Evolutionary conservation across 2,797 vertebrate genomes (phyloP).

Genomic region (Rhincodon typus): DNA sequence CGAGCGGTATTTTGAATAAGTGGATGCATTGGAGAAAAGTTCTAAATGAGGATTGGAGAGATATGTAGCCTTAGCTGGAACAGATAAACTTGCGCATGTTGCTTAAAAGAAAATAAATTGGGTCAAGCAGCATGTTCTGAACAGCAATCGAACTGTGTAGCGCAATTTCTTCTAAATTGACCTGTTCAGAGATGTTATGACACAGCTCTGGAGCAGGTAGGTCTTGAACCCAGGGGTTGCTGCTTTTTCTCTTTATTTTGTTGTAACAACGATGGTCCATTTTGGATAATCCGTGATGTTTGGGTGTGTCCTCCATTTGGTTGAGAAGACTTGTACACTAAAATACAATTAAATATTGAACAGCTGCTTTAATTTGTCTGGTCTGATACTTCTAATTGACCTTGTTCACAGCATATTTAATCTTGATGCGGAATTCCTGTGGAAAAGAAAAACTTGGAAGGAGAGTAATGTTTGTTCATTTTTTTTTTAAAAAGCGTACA

Average conservation of each 20-base stretch:
- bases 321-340: not conserved
- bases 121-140: not conserved
- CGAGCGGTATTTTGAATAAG: not conserved
- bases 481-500: too few species aligned
- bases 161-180: too few species aligned
- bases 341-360: not conserved
- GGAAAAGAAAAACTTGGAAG: not conserved
- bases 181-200: too few species aligned
- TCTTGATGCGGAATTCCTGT: not conserved
- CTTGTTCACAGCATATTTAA: not conserved
- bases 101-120: not conserved
- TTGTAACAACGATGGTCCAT: too few species aligned
- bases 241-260: not conserved
- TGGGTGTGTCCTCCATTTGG: not conserved
- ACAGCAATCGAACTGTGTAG: not conserved
- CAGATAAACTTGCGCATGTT: not conserved
- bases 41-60: not conserved
- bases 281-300: not conserved
- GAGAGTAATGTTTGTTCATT: not conserved
- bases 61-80: not conserved
- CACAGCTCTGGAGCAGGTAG: too few species aligned
- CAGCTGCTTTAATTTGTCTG: not conserved
- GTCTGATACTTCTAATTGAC: not conserved
- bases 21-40: too few species aligned
- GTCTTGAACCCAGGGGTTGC: not conserved